These are phyloP conservation scores for Epinephelus coioides DNA, from an alignment of 2,797 vertebrate genomes.

Conservation along the genomic window DNA sequence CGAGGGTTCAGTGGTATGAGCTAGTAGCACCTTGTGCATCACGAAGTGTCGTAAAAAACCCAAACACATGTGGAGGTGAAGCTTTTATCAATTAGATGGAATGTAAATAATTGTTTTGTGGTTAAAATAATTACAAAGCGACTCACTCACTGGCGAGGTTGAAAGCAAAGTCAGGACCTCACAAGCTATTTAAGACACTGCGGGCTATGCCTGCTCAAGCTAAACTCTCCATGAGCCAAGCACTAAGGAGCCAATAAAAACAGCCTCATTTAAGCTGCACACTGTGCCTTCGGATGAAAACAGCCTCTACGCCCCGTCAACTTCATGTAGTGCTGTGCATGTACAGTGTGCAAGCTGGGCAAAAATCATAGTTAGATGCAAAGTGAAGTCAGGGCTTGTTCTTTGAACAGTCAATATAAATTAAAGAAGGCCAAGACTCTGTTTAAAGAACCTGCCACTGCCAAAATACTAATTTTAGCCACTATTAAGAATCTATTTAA, in stretches of 20 bases:
- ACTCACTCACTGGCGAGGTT: constrained; percentile 55
- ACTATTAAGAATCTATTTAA: constrained; percentile 3
- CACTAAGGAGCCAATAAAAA: constrained; percentile 76
- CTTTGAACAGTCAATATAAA: constrained; percentile 40
- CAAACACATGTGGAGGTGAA: constrained; percentile 58
- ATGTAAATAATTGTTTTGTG: constrained; percentile 71
- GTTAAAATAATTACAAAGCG: constrained; percentile 67
- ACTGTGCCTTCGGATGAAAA: constrained; percentile 57
- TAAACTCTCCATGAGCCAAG: constrained; percentile 66
- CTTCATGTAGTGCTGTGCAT: constrained; percentile 39
- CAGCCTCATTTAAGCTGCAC: constrained; percentile 68
- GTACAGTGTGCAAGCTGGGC: constrained; percentile 39
- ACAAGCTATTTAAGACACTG: constrained; percentile 74
- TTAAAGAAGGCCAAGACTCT: constrained; percentile 21
- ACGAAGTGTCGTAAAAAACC: constrained; percentile 46
- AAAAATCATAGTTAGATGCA: constrained; percentile 30
- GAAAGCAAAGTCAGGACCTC: constrained; percentile 67
- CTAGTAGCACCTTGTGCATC: constrained; percentile 53
- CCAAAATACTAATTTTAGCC: not conserved
- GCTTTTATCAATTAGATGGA: constrained; percentile 68
- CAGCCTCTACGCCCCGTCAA: constrained; percentile 63
- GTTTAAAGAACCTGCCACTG: constrained; percentile 3
- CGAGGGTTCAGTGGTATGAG: constrained; percentile 26
- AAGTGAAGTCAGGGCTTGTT: constrained; percentile 41
- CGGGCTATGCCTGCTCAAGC: constrained; percentile 58